Evolutionary conservation across 1,140 invertebrate species (phyloP).

Genomic region (Pseudomyrmex gracilis): DNA sequence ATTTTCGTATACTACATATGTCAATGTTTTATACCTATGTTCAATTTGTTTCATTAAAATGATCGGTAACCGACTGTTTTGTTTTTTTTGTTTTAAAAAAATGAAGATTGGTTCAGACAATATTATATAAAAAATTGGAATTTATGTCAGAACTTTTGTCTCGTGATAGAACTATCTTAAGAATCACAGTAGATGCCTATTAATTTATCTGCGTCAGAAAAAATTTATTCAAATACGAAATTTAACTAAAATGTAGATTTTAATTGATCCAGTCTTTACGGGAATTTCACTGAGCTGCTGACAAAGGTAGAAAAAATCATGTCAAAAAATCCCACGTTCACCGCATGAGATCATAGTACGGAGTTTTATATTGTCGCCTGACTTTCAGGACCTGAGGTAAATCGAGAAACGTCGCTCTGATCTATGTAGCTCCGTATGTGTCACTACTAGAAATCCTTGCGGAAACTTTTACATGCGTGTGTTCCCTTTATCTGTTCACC

Average conservation of each 20-base stretch:
- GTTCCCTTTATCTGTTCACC: neutral
- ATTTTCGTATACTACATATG: too few relatives aligned
- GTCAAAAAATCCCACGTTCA: neutral
- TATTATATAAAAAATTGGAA: too few relatives aligned
- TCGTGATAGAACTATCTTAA: too few relatives aligned
- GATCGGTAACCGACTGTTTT: too few relatives aligned
- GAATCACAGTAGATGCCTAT: too few relatives aligned
- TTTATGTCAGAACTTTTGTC: too few relatives aligned
- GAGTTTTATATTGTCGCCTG: conserved; percentile 25
- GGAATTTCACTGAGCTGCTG: neutral
- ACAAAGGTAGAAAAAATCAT: neutral
- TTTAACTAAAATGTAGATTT: neutral
- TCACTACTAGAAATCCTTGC: neutral
- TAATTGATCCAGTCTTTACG: neutral
- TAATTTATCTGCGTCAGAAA: too few relatives aligned
- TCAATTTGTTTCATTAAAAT: too few relatives aligned
- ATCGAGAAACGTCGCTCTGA: conserved; percentile 16
- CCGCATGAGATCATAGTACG: neutral
- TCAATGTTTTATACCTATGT: too few relatives aligned
- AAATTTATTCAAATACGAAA: neutral
- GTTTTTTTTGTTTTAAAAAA: too few relatives aligned
- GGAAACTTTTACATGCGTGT: conserved; percentile 11
- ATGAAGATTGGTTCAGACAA: too few relatives aligned
- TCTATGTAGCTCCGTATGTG: neutral
- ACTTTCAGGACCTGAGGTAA: conserved; percentile 1